phyloP scores from a whole-genome alignment of 2,797 vertebrate genomes.

The Lagorchestes hirsutus region DNA sequence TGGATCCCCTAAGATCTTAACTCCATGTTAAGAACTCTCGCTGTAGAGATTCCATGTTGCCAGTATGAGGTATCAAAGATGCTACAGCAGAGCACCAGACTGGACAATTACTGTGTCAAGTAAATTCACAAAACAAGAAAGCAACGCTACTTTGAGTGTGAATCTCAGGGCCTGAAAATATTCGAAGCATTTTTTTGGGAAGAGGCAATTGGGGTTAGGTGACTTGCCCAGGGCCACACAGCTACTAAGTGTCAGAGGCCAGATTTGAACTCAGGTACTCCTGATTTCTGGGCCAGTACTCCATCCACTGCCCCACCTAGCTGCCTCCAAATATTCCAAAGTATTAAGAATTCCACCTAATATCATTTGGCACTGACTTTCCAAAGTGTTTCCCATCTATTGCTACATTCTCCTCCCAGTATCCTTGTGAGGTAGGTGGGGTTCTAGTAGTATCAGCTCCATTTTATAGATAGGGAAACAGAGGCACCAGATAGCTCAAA shows the following conservation, averaged over 20 bases:
- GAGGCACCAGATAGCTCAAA: constrained; percentile 79
- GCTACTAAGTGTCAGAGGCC: constrained; percentile 64
- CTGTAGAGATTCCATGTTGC: neutral
- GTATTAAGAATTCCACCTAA: constrained; percentile 65
- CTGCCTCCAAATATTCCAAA: constrained; percentile 50
- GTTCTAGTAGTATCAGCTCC: constrained; percentile 76
- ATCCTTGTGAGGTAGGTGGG: constrained; percentile 80
- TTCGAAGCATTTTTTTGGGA: neutral
- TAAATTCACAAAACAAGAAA: constrained; percentile 78
- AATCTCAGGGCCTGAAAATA: neutral
- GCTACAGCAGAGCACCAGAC: constrained; percentile 49
- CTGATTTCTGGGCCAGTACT: constrained; percentile 69
- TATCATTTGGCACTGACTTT: constrained; percentile 74
- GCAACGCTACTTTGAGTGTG: neutral
- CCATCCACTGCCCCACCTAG: constrained; percentile 60
- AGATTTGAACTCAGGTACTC: constrained; percentile 45
- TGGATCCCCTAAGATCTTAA: neutral
- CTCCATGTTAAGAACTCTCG: neutral
- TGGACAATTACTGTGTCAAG: constrained; percentile 77
- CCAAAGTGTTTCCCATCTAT: constrained; percentile 74
- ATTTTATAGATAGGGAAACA: constrained; percentile 79
- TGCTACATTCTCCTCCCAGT: constrained; percentile 78
- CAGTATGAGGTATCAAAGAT: constrained; percentile 33
- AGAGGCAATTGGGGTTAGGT: constrained; percentile 61
- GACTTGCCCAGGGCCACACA: constrained; percentile 59